Percentiles rank a stretch among this genome's conserved stretches.
Evolutionary conservation across 2,113 vertebrate species (phyloP).

Genomic region (Odobenus rosmarus): DNA sequence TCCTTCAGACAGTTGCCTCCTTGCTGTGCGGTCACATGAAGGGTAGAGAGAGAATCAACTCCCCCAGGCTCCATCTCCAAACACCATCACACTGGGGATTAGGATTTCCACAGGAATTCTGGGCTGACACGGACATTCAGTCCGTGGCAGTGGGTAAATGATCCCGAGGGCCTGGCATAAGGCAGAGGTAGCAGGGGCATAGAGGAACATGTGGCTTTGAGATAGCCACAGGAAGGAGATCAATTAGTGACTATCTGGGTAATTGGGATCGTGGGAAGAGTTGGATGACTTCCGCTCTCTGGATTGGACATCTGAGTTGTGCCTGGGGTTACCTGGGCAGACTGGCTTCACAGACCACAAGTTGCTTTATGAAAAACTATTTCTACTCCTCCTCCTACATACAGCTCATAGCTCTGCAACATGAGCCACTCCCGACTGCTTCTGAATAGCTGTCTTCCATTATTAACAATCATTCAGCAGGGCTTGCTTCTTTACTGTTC

Average conservation of each 20-base stretch:
- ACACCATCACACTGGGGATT: background rate
- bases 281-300: background rate
- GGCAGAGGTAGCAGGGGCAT: background rate
- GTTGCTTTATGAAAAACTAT: background rate
- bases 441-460: background rate
- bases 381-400: background rate
- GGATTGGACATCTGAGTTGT: background rate
- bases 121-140: background rate
- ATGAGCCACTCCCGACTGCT: background rate
- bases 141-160: background rate
- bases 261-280: background rate
- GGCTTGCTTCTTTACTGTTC: background rate
- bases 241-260: background rate
- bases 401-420: background rate
- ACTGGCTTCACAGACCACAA: background rate
- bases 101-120: background rate
- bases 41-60: background rate
- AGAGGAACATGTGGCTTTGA: background rate
- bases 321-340: background rate
- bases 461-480: background rate
- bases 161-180: background rate
- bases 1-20: too few relatives aligned
- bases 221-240: background rate
- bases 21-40: fast-evolving
- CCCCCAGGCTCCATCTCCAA: background rate